These are phyloP conservation scores for Xyrichtys novacula DNA, from an alignment of 2,797 vertebrate genomes.

Conservation along the genomic window DNA sequence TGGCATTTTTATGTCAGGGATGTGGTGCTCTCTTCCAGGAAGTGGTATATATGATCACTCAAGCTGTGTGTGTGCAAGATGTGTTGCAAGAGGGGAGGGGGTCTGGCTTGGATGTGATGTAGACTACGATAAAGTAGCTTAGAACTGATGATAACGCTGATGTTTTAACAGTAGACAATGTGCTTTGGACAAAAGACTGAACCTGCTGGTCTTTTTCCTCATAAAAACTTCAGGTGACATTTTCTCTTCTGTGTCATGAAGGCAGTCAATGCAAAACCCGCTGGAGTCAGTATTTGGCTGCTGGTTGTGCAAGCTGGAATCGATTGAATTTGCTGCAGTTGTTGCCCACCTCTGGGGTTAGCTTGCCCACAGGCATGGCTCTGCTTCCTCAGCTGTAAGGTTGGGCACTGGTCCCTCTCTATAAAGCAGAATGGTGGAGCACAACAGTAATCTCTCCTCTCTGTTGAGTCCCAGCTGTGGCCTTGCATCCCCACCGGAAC, in stretches of 20 bases:
- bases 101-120: conserved; percentile 12
- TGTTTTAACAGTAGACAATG: conserved; percentile 1
- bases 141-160: conserved; percentile 6
- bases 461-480: conserved; percentile 71
- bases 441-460: conserved; percentile 71
- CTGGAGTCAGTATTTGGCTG: conserved; percentile 48
- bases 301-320: conserved; percentile 57
- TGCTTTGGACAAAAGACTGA: not conserved
- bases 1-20: conserved; percentile 43
- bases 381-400: conserved; percentile 70
- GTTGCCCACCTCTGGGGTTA: conserved; percentile 62
- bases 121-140: not conserved
- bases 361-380: conserved; percentile 60
- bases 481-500: conserved; percentile 53
- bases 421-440: conserved; percentile 65
- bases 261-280: conserved; percentile 45
- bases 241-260: conserved; percentile 46
- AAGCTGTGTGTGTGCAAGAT: conserved; percentile 11
- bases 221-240: conserved; percentile 51
- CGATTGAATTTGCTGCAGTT: conserved; percentile 52
- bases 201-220: conserved; percentile 11
- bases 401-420: conserved; percentile 66
- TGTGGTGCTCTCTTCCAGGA: conserved; percentile 19
- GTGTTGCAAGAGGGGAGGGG: not conserved
- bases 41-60: conserved; percentile 28